A percentile compares a stretch with the other conserved stretches of the same genome.
phyloP scores from a whole-genome alignment of 1,140 invertebrate genomes.

The Drosophila miranda region DNA sequence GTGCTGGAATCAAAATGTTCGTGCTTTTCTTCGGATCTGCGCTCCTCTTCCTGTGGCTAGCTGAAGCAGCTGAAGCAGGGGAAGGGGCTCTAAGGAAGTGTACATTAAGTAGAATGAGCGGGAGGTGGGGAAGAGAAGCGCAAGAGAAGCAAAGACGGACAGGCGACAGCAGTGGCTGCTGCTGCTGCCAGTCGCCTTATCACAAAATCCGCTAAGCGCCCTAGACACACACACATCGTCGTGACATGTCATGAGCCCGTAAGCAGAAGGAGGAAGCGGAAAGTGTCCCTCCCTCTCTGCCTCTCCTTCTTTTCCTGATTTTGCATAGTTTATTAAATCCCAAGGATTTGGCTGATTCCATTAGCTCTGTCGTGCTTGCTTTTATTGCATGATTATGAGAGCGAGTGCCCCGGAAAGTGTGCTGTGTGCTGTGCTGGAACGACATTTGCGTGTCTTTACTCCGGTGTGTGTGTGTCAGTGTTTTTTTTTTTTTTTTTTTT shows the following conservation, averaged over 20 bases:
- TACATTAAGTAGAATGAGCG: neutral
- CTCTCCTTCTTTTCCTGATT: neutral
- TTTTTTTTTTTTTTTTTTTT: too few relatives aligned
- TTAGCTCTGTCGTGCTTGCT: conserved; percentile 22
- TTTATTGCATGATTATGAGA: conserved; percentile 43
- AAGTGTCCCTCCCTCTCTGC: too few relatives aligned
- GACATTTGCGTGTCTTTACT: conserved; percentile 41
- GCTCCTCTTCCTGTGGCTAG: too few relatives aligned
- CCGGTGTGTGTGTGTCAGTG: neutral
- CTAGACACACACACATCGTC: conserved; percentile 30
- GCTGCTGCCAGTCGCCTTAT: conserved; percentile 34
- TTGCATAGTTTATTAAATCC: conserved; percentile 34
- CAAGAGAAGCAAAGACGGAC: too few relatives aligned
- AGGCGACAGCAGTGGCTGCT: neutral
- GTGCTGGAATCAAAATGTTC: conserved; percentile 36
- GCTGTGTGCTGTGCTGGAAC: conserved; percentile 53
- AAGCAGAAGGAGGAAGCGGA: conserved; percentile 1
- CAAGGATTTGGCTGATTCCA: conserved; percentile 27
- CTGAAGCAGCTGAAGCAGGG: too few relatives aligned
- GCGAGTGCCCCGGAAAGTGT: conserved; percentile 43
- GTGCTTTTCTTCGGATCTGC: conserved; percentile 6
- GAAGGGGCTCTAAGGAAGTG: neutral
- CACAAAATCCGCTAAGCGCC: conserved; percentile 52
- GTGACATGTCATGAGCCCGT: conserved; percentile 43
- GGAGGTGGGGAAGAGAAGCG: neutral